Evolutionary conservation across 1,140 invertebrate genomes (phyloP).

Genomic region (Trachelipus rathkii): DNA sequence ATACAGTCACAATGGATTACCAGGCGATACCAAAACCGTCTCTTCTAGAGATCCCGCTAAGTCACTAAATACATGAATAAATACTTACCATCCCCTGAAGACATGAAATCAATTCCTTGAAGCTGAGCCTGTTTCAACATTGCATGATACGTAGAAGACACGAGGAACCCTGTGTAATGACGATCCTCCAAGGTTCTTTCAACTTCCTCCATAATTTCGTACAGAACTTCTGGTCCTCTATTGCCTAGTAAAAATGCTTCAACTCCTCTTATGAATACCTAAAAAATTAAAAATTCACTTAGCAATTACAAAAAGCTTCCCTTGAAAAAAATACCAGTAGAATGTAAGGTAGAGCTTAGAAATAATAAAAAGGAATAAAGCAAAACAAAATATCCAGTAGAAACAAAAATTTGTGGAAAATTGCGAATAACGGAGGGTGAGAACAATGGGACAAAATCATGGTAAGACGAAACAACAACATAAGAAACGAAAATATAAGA

Average conservation of each 20-base stretch:
- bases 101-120: constrained; percentile 65
- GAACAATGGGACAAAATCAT: no score
- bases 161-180: constrained; percentile 81
- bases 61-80: not conserved
- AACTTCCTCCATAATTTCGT: constrained; percentile 75
- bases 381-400: no score
- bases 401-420: no score
- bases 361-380: no score
- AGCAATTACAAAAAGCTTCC: not conserved
- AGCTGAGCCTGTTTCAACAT: constrained; percentile 55
- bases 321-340: not conserved
- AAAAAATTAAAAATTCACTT: no score
- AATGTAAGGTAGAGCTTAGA: no score
- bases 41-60: constrained; percentile 20
- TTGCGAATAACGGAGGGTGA: no score
- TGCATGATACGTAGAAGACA: constrained; percentile 76
- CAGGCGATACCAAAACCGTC: not conserved
- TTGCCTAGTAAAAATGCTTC: constrained; percentile 80
- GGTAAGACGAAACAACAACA: no score
- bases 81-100: constrained; percentile 50
- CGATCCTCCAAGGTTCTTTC: constrained; percentile 74
- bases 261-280: constrained; percentile 65
- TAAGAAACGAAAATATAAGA: no score
- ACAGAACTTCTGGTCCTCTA: constrained; percentile 82
- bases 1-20: not conserved